Percentiles rank a stretch among this genome's conserved stretches.
Evolutionary conservation across 1,140 invertebrate species (phyloP).

Genomic region (Ganaspis sp.): DNA sequence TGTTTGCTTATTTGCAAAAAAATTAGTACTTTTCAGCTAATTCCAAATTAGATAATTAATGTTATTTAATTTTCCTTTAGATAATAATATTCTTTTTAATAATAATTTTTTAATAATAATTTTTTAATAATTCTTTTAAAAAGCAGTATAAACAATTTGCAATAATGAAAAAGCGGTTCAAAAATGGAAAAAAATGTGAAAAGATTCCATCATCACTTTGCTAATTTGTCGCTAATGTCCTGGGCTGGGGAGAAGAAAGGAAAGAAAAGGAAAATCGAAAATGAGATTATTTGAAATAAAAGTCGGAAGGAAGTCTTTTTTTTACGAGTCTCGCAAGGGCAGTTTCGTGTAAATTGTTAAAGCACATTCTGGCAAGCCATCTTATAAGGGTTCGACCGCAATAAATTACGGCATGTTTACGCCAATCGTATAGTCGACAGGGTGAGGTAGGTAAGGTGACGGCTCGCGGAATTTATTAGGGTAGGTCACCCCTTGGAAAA

Average conservation of each 20-base stretch:
- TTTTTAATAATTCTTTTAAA: too few relatives aligned
- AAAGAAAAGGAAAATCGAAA: neutral
- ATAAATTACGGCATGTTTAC: conserved; percentile 65
- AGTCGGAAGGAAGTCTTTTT: neutral
- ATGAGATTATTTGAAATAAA: conserved; percentile 8
- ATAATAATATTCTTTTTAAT: too few relatives aligned
- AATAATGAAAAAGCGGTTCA: too few relatives aligned
- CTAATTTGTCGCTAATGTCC: neutral
- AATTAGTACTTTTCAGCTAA: too few relatives aligned
- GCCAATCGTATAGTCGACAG: conserved; percentile 56
- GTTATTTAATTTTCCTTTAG: too few relatives aligned
- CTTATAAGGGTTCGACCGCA: conserved; percentile 20
- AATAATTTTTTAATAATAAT: too few relatives aligned
- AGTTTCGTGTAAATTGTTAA: conserved; percentile 50
- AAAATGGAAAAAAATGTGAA: neutral
- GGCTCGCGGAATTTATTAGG: conserved; percentile 23
- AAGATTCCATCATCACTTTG: neutral
- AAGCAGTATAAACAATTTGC: too few relatives aligned
- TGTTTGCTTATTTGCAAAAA: too few relatives aligned
- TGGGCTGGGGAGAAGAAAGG: neutral
- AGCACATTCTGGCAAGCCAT: conserved; percentile 3
- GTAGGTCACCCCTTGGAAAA: conserved; percentile 48
- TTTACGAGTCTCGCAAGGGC: conserved; percentile 36
- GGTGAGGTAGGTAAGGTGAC: conserved; percentile 47
- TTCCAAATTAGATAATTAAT: too few relatives aligned